Evolutionary conservation across 2,888 invertebrate genomes (phyloP).

Genomic region (Bugulina stolonifera): DNA sequence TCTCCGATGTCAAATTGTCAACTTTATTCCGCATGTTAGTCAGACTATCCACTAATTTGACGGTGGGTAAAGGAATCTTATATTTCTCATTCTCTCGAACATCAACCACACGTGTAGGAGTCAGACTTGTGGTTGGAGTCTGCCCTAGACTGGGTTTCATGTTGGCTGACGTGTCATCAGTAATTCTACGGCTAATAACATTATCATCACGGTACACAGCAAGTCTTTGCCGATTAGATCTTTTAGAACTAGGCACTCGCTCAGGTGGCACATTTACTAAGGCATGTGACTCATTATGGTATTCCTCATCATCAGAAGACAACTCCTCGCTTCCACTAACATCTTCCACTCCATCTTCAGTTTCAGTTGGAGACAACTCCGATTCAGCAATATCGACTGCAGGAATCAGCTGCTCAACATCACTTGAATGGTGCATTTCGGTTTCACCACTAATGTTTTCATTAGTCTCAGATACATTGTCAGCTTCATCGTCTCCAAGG

Average conservation of each 20-base stretch:
- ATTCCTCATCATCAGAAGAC: conserved; percentile 24
- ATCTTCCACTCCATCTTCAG: background rate
- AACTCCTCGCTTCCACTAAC: conserved; percentile 6
- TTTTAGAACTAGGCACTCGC: conserved; percentile 12
- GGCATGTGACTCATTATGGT: background rate
- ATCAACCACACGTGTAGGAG: background rate
- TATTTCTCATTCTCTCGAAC: background rate
- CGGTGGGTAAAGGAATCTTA: background rate
- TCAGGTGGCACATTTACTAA: background rate
- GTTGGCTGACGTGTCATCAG: too few species aligned
- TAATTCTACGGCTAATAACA: background rate
- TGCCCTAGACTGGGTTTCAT: background rate
- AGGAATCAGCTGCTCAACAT: background rate
- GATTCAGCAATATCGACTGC: background rate
- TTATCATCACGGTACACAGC: background rate
- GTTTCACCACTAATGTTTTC: background rate
- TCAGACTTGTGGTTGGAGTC: background rate
- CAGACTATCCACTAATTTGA: background rate
- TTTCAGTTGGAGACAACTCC: background rate
- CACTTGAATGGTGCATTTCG: too few species aligned
- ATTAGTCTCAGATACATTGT: background rate
- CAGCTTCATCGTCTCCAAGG: background rate
- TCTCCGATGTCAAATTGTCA: background rate
- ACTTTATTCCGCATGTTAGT: background rate
- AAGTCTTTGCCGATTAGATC: background rate